A percentile compares a stretch with the other conserved stretches of the same genome.
Evolutionary conservation across 2,888 invertebrate genomes (phyloP).

Genomic region (Seira musarum): DNA sequence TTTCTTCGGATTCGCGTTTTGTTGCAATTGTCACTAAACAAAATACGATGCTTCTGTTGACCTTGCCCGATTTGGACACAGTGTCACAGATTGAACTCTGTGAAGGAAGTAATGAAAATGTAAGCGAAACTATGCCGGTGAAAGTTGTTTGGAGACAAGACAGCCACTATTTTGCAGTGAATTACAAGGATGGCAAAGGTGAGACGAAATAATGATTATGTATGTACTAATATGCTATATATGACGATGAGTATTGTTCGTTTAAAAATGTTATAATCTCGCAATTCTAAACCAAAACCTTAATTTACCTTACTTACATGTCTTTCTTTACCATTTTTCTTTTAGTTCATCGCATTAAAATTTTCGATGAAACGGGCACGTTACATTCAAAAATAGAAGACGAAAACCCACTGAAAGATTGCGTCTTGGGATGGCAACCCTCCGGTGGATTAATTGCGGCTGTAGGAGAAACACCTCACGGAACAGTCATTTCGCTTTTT

Average conservation of each 20-base stretch:
- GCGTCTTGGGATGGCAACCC: conserved; percentile 64
- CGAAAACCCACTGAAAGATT: conserved; percentile 38
- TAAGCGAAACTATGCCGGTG: conserved; percentile 8
- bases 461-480: conserved; percentile 52
- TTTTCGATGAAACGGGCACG: conserved; percentile 65
- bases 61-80: conserved; percentile 65
- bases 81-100: conserved; percentile 50
- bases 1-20: conserved; percentile 66
- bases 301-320: no score
- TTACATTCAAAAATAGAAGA: conserved; percentile 63
- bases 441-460: conserved; percentile 64
- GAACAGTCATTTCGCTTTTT: conserved; percentile 61
- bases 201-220: background rate
- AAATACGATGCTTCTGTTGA: conserved; percentile 58
- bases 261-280: no score
- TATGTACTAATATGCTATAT: no score
- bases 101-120: conserved; percentile 16
- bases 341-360: conserved; percentile 44
- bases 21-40: conserved; percentile 62
- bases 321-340: background rate
- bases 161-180: conserved; percentile 66
- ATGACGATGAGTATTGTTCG: no score
- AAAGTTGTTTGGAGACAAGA: conserved; percentile 63
- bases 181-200: conserved; percentile 28
- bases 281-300: no score